phyloP scores from a whole-genome alignment of 1,140 invertebrate genomes.

The Marisa cornuarietis region DNA sequence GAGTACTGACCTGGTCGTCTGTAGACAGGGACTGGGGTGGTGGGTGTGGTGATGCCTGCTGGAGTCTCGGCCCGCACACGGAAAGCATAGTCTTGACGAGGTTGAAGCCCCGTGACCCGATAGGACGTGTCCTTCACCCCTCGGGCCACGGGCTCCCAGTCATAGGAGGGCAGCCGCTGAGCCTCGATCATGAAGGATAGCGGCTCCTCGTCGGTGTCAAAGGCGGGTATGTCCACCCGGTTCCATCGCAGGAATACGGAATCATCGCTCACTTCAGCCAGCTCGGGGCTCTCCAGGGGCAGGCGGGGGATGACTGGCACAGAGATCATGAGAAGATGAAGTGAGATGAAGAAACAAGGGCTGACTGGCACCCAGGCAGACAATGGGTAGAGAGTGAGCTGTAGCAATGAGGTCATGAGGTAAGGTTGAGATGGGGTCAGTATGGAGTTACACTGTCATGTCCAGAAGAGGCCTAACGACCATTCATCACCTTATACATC shows the following conservation, averaged over 20 bases:
- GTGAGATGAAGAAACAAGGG: no score
- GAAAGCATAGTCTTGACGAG: slow-evolving; percentile 54
- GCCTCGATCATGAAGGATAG: slow-evolving; percentile 57
- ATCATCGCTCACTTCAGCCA: slow-evolving; percentile 49
- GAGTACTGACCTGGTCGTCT: slow-evolving; percentile 54
- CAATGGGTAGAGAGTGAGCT: no score
- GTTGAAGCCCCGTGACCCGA: slow-evolving; percentile 44
- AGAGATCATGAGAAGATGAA: no score
- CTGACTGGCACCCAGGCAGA: no score
- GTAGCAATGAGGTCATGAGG: no score
- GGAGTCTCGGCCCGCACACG: slow-evolving; percentile 52
- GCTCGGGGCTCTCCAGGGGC: slow-evolving; percentile 43
- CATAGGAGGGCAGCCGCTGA: slow-evolving; percentile 52
- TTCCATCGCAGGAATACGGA: slow-evolving; percentile 48
- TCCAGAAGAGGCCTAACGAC: no score
- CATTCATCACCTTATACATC: no score
- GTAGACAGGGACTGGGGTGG: slow-evolving; percentile 51
- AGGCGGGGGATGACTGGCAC: slow-evolving; percentile 49
- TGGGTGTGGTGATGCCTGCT: slow-evolving; percentile 51
- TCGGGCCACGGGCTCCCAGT: slow-evolving; percentile 54
- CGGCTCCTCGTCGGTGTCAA: slow-evolving; percentile 45
- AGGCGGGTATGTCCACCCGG: slow-evolving; percentile 52
- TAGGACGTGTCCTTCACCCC: slow-evolving; percentile 47
- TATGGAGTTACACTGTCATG: no score
- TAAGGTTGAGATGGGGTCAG: no score